A percentile compares a stretch with the other conserved stretches of the same genome.
These are phyloP conservation scores for Hipparchia sbordonii DNA, from an alignment of 2,888 invertebrate genomes.

Conservation along the genomic window DNA sequence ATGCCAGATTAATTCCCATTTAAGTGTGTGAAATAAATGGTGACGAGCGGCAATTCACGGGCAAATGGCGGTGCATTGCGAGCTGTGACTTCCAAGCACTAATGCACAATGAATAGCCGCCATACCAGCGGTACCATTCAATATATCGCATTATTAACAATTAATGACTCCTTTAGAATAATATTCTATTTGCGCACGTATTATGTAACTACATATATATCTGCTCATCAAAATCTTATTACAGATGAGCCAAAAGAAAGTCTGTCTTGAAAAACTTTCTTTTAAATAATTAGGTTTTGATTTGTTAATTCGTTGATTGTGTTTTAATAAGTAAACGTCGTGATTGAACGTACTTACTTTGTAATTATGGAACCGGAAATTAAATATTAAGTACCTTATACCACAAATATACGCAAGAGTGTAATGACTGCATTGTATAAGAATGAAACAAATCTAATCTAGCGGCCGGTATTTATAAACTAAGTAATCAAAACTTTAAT, in stretches of 20 bases:
- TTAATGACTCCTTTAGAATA: conserved; percentile 34
- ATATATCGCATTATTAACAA: conserved; percentile 35
- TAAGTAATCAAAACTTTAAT: no score
- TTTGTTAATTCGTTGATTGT: conserved; percentile 17
- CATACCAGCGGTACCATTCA: conserved; percentile 45
- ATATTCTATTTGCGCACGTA: conserved; percentile 25
- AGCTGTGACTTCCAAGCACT: conserved; percentile 44
- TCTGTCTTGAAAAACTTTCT: conserved; percentile 1
- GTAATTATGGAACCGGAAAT: conserved; percentile 8
- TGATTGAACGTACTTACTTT: conserved; percentile 5
- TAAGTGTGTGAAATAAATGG: conserved; percentile 74
- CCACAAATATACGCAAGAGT: neutral
- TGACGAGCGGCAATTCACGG: conserved; percentile 47
- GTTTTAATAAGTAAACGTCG: conserved; percentile 11
- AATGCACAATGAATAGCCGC: conserved; percentile 44
- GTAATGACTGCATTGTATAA: no score
- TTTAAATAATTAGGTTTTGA: conserved; percentile 13
- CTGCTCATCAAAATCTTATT: conserved; percentile 8
- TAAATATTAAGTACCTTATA: neutral
- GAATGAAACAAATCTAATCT: no score
- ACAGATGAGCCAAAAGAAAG: conserved; percentile 1
- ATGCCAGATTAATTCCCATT: conserved; percentile 75
- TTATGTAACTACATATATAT: neutral
- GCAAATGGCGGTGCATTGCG: conserved; percentile 35
- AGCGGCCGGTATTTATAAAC: no score